These are phyloP conservation scores for Mechanitis mazaeus DNA, from an alignment of 2,888 invertebrate species.

Conservation along the genomic window DNA sequence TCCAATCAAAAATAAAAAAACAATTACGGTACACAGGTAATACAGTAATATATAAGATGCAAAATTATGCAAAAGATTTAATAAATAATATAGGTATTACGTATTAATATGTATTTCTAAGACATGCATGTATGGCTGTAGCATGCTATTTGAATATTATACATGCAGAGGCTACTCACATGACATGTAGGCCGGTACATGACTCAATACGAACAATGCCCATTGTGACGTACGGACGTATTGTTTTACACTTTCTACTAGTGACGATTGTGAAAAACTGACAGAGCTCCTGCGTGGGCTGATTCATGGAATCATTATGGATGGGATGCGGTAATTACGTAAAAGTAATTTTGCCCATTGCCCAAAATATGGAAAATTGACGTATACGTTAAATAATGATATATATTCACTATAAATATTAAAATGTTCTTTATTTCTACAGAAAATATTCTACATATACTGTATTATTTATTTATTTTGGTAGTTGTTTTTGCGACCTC, in stretches of 20 bases:
- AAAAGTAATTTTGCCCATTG: not conserved
- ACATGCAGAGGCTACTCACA: conserved; percentile 2
- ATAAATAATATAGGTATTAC: not conserved
- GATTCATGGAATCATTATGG: conserved; percentile 11
- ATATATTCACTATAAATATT: no score
- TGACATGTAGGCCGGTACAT: conserved; percentile 1
- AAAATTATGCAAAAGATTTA: no score
- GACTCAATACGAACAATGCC: conserved; percentile 40
- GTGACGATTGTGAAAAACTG: conserved; percentile 48
- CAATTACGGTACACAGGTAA: no score
- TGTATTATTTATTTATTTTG: no score
- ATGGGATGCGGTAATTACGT: conserved; percentile 1
- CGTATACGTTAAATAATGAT: no score
- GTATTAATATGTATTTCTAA: not conserved
- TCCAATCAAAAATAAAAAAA: no score
- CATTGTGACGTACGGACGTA: conserved; percentile 48
- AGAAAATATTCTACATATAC: no score
- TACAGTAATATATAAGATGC: no score
- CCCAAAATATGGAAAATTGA: not conserved
- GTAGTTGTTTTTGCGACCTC: no score
- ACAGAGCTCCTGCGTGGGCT: conserved; percentile 31
- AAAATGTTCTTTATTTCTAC: no score
- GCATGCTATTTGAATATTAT: not conserved
- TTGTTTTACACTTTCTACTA: conserved; percentile 61
- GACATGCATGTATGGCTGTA: not conserved